These are phyloP conservation scores for Pelochelys cantorii DNA, from an alignment of 2,797 vertebrate genomes.

Conservation along the genomic window DNA sequence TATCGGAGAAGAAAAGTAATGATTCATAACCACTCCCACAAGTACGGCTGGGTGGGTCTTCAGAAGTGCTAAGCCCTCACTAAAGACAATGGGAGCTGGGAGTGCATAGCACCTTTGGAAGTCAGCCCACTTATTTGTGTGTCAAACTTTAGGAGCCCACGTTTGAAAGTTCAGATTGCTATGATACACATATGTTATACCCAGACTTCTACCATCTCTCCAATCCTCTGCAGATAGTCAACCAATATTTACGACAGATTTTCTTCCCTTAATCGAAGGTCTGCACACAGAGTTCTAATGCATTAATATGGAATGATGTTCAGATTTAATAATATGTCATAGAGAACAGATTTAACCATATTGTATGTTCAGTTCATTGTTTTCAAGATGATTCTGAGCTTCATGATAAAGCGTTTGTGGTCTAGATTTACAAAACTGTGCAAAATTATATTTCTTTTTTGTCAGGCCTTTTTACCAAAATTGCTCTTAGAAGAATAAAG, in stretches of 20 bases:
- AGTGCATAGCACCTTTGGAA: slow-evolving; percentile 51
- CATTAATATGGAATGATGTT: background rate
- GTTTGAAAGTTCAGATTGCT: slow-evolving; percentile 52
- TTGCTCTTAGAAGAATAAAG: slow-evolving; percentile 72
- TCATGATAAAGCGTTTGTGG: slow-evolving; percentile 48
- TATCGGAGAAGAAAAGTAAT: slow-evolving; percentile 23
- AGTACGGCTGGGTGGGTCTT: slow-evolving; percentile 11
- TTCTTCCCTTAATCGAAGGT: background rate
- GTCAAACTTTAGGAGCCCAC: slow-evolving; percentile 38
- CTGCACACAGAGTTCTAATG: background rate
- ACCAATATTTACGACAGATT: background rate
- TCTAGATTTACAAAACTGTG: slow-evolving; percentile 72
- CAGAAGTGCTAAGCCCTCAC: fast-evolving
- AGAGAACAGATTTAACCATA: slow-evolving; percentile 6
- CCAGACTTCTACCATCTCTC: slow-evolving; percentile 11
- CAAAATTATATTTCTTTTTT: slow-evolving; percentile 67
- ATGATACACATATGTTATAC: background rate
- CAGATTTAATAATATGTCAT: background rate
- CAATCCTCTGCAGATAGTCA: background rate
- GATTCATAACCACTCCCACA: slow-evolving; percentile 39
- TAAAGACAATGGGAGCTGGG: slow-evolving; percentile 8
- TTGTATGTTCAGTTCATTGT: slow-evolving; percentile 34
- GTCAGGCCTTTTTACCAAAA: slow-evolving; percentile 67
- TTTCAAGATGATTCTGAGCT: slow-evolving; percentile 54
- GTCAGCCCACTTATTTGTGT: slow-evolving; percentile 45